These are phyloP conservation scores for Carettochelys insculpta DNA, from an alignment of 2,113 vertebrate species.

Conservation along the genomic window DNA sequence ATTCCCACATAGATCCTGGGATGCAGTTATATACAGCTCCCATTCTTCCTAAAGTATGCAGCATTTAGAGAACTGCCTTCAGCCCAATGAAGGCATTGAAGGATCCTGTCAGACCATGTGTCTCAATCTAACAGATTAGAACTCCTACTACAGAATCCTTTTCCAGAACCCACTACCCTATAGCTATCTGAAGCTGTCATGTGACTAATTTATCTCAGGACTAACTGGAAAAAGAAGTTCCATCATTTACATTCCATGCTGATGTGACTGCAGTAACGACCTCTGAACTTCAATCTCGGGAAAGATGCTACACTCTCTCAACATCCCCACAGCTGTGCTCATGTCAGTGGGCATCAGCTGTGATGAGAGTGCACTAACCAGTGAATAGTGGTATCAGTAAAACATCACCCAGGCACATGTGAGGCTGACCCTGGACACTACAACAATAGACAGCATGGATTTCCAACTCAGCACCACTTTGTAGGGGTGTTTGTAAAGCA, in stretches of 20 bases:
- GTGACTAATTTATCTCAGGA: not conserved
- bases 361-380: not conserved
- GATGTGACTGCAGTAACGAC: not conserved
- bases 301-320: not conserved
- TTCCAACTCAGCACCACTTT: not conserved
- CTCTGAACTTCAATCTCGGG: not conserved
- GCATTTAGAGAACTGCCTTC: not conserved
- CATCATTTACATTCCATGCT: fast-evolving
- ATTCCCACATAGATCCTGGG: not conserved
- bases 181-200: not conserved
- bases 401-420: not conserved
- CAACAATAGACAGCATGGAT: not conserved
- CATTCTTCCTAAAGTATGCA: not conserved
- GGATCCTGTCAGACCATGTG: not conserved
- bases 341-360: slow-evolving; percentile 44
- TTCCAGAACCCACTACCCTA: not conserved
- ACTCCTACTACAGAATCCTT: not conserved
- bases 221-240: not conserved
- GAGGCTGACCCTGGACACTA: not conserved
- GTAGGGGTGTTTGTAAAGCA: no score
- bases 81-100: not conserved
- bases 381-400: slow-evolving; percentile 36
- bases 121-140: slow-evolving; percentile 34
- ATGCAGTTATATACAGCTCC: not conserved
- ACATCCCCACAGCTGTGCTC: not conserved